phyloP scores from a whole-genome alignment of 2,888 invertebrate genomes.

The Andrena flavipes region DNA sequence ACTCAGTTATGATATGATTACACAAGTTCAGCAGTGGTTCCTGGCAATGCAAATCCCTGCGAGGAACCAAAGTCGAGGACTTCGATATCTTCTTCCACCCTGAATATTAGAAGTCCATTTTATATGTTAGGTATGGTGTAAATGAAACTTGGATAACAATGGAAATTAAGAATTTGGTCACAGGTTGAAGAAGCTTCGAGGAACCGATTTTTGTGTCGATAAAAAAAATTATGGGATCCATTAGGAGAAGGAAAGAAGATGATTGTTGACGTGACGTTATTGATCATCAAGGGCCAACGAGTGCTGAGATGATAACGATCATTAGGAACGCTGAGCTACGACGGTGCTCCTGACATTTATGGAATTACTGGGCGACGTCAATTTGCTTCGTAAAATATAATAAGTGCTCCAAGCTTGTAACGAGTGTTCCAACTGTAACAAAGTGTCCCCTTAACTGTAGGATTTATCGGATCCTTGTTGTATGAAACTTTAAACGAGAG shows the following conservation, averaged over 20 bases:
- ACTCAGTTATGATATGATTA: slow-evolving; percentile 1
- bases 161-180: neutral
- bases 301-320: neutral
- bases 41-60: neutral
- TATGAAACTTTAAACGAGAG: neutral
- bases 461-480: neutral
- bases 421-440: neutral
- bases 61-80: neutral
- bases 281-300: slow-evolving; percentile 1
- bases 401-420: neutral
- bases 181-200: neutral
- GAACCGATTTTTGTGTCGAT: neutral
- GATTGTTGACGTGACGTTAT: slow-evolving; percentile 6
- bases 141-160: neutral
- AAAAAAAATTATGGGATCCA: neutral
- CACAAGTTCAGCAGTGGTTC: neutral
- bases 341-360: neutral
- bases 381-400: neutral
- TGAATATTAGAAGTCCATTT: neutral
- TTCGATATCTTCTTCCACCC: neutral
- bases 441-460: neutral
- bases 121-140: neutral
- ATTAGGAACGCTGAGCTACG: neutral
- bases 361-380: slow-evolving; percentile 4
- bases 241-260: slow-evolving; percentile 2